Evolutionary conservation across 2,888 invertebrate genomes (phyloP).

Genomic region (Hyposoter dolosus): DNA sequence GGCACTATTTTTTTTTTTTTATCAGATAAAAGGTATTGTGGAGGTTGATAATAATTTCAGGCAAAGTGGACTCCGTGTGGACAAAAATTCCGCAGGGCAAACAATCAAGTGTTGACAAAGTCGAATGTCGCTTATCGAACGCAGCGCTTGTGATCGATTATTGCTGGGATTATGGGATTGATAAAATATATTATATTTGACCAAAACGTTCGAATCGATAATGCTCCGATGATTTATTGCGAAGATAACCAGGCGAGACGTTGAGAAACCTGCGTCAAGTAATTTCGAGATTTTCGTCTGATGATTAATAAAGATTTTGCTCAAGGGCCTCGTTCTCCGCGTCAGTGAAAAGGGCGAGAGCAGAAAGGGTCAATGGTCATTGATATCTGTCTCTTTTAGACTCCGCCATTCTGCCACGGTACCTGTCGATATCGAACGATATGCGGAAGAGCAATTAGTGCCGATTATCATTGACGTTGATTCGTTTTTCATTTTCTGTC

Average conservation of each 20-base stretch:
- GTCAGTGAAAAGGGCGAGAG: not conserved
- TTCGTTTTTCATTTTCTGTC: conserved; percentile 39
- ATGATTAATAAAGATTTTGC: not conserved
- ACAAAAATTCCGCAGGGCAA: not conserved
- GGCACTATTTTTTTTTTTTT: not conserved
- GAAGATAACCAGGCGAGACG: not conserved
- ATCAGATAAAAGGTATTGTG: conserved; percentile 36
- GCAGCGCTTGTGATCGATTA: not conserved
- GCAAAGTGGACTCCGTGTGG: not conserved
- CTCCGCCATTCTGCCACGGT: conserved; percentile 27
- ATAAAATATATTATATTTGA: not conserved
- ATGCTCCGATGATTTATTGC: not conserved
- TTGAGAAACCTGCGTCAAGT: not conserved
- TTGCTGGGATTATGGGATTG: not conserved
- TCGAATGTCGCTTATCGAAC: not conserved
- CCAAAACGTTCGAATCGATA: not conserved
- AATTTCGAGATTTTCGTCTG: not conserved
- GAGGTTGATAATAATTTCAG: conserved; percentile 19
- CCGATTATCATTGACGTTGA: conserved; percentile 60
- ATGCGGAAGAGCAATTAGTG: conserved; percentile 62
- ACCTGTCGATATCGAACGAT: conserved; percentile 55
- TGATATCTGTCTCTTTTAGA: conserved; percentile 35
- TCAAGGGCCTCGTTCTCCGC: not conserved
- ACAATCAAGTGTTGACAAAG: not conserved
- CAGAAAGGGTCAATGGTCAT: conserved; percentile 41